Evolutionary conservation across 1,140 invertebrate genomes (phyloP).

Genomic region (Gryllus bimaculatus): DNA sequence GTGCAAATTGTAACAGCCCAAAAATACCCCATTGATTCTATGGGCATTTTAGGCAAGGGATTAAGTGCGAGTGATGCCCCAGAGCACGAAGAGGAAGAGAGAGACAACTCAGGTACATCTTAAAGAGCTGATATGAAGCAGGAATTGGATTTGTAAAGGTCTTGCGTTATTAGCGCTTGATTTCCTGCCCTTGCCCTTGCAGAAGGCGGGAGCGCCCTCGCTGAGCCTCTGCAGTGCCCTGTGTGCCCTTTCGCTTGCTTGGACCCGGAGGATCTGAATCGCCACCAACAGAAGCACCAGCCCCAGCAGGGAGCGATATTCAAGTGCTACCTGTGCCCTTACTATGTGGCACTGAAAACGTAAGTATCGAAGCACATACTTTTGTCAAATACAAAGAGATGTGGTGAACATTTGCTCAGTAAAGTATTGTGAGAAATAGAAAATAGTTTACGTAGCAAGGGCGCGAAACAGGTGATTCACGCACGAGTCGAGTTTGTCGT

Average conservation of each 20-base stretch:
- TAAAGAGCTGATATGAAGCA: too few species aligned
- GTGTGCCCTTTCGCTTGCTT: constrained; percentile 60
- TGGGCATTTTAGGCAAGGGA: neutral
- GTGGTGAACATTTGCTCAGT: neutral
- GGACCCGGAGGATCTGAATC: constrained; percentile 51
- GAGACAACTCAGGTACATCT: too few species aligned
- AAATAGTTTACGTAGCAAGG: neutral
- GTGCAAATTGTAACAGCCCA: constrained; percentile 49
- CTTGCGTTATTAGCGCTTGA: too few species aligned
- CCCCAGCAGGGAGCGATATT: constrained; percentile 54
- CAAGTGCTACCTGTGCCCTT: constrained; percentile 74
- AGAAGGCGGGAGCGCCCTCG: too few species aligned
- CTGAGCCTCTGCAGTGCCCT: neutral
- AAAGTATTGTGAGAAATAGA: neutral
- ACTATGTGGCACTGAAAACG: constrained; percentile 54
- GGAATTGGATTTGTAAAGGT: too few species aligned
- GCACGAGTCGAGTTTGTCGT: too few species aligned
- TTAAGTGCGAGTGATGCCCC: too few species aligned
- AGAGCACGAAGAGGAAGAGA: too few species aligned
- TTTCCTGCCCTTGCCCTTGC: too few species aligned
- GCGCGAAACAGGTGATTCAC: too few species aligned
- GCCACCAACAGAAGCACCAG: constrained; percentile 63
- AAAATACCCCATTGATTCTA: neutral
- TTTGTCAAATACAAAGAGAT: neutral
- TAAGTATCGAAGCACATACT: constrained; percentile 28